Base-by-base conservation (phyloP, 1,140 invertebrate species). In the Calycopis cecrops region DNA sequence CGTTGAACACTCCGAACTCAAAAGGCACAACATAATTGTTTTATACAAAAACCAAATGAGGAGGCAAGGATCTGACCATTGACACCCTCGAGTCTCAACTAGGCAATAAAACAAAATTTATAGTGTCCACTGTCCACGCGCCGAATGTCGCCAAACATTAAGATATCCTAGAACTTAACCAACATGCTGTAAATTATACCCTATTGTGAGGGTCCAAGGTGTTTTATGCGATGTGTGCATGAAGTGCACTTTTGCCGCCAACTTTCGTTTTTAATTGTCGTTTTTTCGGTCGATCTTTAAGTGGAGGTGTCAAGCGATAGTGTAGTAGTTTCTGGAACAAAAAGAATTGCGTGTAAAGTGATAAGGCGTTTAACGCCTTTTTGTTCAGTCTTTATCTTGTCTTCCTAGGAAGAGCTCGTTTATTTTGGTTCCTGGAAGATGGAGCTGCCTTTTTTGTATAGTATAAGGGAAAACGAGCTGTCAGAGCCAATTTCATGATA, bases 71-170 rank as follows among this genome's bases (percentile, higher is more conserved):
- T 49, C 57, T 71, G 71, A 71, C 71, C 71, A 73, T 71, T 58
- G 58, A 61, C 57, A 70, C 53, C 70, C 61, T 52, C 49, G 53
- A 52, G 47, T 52, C n/a, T n/a, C 51, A 62, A 65, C 50, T 52
- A 59, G 57, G 55, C 72, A 70, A 80, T 84, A 84, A 83, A 84
- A 79, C 48, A 65, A 50, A 71, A 81, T 84, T 84, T 81, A 84
- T 80, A 66, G 63, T 63, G 71, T 75, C 75, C 73, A 79, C 67
- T 63, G 71, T 75, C 75, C 73, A 79, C 67, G 66, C 60, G 61
- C 38, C 69, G 55, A 65, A 70, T 71, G 67, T 69, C 37, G 57
- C 48, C 35, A 75, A 67, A 44, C 21, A 44, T 44, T 44, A 28
- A 28, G 21, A 28, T 28, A 28, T 28, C 21, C 21, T 28, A 28